Percentiles rank a stretch among this genome's conserved stretches.
These are phyloP conservation scores for Yponomeuta evonymella DNA, from an alignment of 2,888 invertebrate genomes.

Conservation along the genomic window DNA sequence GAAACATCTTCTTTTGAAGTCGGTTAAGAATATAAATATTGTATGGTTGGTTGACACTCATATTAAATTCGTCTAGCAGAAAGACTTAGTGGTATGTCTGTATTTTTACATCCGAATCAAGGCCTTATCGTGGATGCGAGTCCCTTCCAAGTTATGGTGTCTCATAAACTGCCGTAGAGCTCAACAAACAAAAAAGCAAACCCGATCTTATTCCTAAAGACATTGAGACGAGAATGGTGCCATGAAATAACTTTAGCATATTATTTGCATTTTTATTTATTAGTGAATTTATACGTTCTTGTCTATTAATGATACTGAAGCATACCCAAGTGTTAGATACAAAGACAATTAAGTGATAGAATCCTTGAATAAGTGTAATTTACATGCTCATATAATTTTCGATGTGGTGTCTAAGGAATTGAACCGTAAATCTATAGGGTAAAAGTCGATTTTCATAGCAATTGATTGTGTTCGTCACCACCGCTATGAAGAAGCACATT, in stretches of 20 bases:
- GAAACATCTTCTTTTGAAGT: too few relatives aligned
- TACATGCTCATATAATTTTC: not conserved
- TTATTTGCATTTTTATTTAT: slow-evolving; percentile 3
- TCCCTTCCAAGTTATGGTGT: too few relatives aligned
- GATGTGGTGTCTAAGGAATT: not conserved
- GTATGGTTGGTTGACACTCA: too few relatives aligned
- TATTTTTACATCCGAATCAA: not conserved
- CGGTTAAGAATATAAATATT: too few relatives aligned
- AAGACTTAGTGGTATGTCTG: not conserved
- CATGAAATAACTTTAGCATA: not conserved
- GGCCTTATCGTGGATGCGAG: not conserved
- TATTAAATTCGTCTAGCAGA: too few relatives aligned
- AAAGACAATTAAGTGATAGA: not conserved
- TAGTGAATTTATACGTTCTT: not conserved
- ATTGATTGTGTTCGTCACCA: not conserved
- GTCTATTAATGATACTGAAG: not conserved
- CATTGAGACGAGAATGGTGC: not conserved
- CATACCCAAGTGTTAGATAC: not conserved
- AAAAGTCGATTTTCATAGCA: not conserved
- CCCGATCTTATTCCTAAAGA: not conserved
- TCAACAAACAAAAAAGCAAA: not conserved
- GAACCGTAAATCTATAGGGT: not conserved
- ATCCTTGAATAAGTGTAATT: not conserved
- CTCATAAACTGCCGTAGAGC: not conserved
- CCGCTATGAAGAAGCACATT: not conserved